A percentile compares a stretch with the other conserved stretches of the same genome.
phyloP scores from a whole-genome alignment of 2,797 vertebrate species.

The Leptoclinus maculatus region DNA sequence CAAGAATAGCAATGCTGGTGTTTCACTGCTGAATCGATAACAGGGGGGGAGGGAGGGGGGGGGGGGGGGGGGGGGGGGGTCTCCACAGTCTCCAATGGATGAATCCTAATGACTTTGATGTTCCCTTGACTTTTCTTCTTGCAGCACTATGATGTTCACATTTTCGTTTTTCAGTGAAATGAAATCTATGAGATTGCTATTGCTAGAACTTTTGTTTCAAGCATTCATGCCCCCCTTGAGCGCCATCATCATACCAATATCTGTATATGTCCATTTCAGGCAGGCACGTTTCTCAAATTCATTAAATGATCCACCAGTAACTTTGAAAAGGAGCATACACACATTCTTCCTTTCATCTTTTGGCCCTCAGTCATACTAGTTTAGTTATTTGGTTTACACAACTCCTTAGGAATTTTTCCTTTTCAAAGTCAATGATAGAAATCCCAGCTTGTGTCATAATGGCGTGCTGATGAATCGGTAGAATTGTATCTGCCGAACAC shows the following conservation, averaged over 20 bases:
- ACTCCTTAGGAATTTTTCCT: slow-evolving; percentile 52
- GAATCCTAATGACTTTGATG: not conserved
- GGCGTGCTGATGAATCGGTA: slow-evolving; percentile 37
- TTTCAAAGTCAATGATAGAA: slow-evolving; percentile 48
- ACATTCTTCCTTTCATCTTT: slow-evolving; percentile 34
- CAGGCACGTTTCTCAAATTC: slow-evolving; percentile 12
- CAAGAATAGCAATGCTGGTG: slow-evolving; percentile 7
- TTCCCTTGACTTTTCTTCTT: not conserved
- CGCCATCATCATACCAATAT: not conserved
- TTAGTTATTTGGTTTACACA: slow-evolving; percentile 59
- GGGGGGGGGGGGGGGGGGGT: too few relatives aligned
- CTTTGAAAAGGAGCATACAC: slow-evolving; percentile 18
- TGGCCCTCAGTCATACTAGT: slow-evolving; percentile 37
- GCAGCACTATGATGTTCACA: not conserved
- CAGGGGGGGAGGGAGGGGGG: not conserved
- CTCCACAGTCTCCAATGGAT: not conserved
- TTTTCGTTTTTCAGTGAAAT: not conserved
- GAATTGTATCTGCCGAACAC: slow-evolving; percentile 15
- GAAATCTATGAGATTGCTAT: not conserved
- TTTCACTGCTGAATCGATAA: not conserved
- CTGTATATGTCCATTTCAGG: not conserved
- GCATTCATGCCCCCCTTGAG: not conserved
- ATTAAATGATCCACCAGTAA: slow-evolving; percentile 5
- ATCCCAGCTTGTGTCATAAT: slow-evolving; percentile 38
- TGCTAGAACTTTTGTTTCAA: not conserved